Evolutionary conservation across 1,140 invertebrate species (phyloP), one percentile per base, ranked within the genome.

Genomic region (Dolichoris vasculosae): DNA sequence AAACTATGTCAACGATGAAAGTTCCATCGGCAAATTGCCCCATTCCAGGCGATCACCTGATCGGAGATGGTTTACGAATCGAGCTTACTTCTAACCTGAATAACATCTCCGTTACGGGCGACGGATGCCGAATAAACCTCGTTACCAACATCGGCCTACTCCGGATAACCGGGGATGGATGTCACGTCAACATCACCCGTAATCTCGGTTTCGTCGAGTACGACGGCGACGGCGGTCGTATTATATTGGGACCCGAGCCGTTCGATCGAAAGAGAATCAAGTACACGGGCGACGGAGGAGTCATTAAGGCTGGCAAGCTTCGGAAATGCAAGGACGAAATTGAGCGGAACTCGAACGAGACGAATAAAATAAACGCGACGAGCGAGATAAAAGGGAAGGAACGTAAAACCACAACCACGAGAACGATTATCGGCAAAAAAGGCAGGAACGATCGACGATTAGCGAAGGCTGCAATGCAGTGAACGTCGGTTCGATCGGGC

Each of bases 181-280:
- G 90, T 43, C 51, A 87, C 0, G 40, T 93, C 55, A 87, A 82
- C 26, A 88, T 92, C 35, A 82, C 51, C 0, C 85, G 85, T 2
- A 93, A 92, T 71, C 40, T 84, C n/a, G 91, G 92, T 0, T 83
- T 88, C 23, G 90, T 92, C 15, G 88, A 90, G 55, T 92, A 91
- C 51, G 86, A n/a, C 0, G 92, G 92, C 0, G 92, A 93, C 51
- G 91, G 91, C 3, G 91, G 92, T 4, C 85, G 84, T 0, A 87
- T 92, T 20, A 11, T 88, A 0, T 77, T 92, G 0, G 91, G 91
- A 0, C 69, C 88, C 2, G 87, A 88, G 15, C 91, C 89, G 0
- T 40, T 77, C 67, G 26, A 86, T 38, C 30, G 69, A 2, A 86
- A 75, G 1, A 88, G 84, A 1, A 86, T 92, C 15, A 89, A 88